A percentile compares a stretch with the other conserved stretches of the same genome.
Conservation (phyloP, 2,113 vertebrate species). For the Xiphorhynchus elegans region DNA sequence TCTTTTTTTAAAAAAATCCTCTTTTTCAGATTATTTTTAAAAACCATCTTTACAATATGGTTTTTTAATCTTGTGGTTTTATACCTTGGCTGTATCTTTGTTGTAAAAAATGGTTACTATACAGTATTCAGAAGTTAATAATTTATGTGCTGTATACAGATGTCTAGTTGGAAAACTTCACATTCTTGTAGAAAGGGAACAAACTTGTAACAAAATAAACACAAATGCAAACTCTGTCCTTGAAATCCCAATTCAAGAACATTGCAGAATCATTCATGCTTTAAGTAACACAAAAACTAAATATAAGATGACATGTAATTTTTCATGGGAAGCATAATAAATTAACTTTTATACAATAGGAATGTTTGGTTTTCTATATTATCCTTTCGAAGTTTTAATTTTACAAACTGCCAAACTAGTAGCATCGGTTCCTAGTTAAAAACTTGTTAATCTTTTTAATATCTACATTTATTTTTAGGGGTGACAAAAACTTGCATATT, state of each 20-base stretch:
- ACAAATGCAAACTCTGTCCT: conserved; percentile 33
- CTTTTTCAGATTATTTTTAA: neutral
- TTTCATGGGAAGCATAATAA: conserved; percentile 50
- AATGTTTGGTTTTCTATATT: neutral
- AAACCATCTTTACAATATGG: neutral
- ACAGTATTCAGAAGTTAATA: conserved; percentile 20
- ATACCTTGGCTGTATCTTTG: neutral
- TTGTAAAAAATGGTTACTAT: neutral
- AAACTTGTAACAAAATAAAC: conserved; percentile 49
- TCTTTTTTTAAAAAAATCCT: neutral
- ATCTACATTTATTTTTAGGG: neutral
- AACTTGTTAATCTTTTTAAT: neutral
- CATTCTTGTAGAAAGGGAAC: conserved; percentile 18
- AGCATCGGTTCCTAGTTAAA: neutral
- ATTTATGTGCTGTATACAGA: conserved; percentile 24
- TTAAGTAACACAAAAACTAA: conserved; percentile 53
- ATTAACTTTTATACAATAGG: neutral
- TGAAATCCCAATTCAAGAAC: conserved; percentile 48
- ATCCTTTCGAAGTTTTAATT: neutral
- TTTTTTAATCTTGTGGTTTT: neutral
- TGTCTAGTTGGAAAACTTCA: conserved; percentile 3
- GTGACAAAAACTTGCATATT: neutral
- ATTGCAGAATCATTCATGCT: conserved; percentile 43
- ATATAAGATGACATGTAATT: conserved; percentile 7
- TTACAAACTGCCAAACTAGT: neutral